phyloP scores from a whole-genome alignment of 2,888 invertebrate species.

The Hydropsyche betteni region DNA sequence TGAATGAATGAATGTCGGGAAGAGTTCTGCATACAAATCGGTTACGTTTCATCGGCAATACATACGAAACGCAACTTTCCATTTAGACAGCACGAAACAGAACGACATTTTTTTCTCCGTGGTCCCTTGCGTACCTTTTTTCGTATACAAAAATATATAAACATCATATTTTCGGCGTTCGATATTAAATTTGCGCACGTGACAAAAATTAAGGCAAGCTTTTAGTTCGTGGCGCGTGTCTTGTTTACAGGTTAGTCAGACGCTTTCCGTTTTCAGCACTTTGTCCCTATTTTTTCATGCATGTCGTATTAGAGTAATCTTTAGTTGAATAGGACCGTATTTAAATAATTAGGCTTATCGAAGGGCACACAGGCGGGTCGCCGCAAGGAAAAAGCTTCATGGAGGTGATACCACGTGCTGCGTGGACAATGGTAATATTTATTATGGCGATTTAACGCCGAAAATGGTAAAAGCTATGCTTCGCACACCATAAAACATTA shows the following conservation, averaged over 20 bases:
- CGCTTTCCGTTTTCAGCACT: not conserved
- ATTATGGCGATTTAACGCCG: not conserved
- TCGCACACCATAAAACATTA: not conserved
- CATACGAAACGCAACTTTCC: not conserved
- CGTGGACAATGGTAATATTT: slow-evolving; percentile 17
- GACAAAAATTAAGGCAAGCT: slow-evolving; percentile 17
- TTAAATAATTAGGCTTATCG: slow-evolving; percentile 22
- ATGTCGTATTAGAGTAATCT: slow-evolving; percentile 13
- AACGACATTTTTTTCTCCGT: not conserved
- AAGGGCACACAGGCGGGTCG: not conserved
- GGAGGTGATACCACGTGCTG: not conserved
- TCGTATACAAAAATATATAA: not conserved
- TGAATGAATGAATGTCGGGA: slow-evolving; percentile 1
- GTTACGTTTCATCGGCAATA: not conserved
- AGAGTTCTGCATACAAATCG: not conserved
- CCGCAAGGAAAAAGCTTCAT: not conserved
- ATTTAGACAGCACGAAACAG: not conserved
- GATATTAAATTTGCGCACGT: slow-evolving; percentile 23
- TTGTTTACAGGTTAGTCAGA: slow-evolving; percentile 9
- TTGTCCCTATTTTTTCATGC: not conserved
- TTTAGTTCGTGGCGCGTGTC: slow-evolving; percentile 3
- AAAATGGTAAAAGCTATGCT: not conserved
- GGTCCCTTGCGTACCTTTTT: not conserved
- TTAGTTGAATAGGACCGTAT: slow-evolving; percentile 1
- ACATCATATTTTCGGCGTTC: not conserved